These are phyloP conservation scores for Panagrolaimus sp. DNA, from an alignment of 1,140 invertebrate species.

Conservation along the genomic window DNA sequence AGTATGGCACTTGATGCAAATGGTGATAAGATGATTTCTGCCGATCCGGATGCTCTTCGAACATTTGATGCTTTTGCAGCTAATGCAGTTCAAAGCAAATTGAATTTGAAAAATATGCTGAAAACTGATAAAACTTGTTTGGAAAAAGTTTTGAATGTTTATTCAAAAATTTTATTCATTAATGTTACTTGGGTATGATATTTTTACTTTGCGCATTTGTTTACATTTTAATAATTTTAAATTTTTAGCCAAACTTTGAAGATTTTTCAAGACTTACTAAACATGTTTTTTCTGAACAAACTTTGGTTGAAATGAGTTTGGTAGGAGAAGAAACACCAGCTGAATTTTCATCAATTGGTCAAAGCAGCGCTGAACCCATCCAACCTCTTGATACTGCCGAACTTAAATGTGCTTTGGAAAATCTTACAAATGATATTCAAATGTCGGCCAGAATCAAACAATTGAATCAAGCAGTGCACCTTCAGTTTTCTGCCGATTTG, in stretches of 20 bases:
- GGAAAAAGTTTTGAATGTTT: constrained; percentile 5
- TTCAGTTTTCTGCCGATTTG: background rate
- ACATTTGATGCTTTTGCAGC: too few species aligned
- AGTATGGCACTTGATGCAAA: background rate
- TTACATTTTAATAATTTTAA: background rate
- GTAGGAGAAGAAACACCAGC: background rate
- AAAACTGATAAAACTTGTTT: background rate
- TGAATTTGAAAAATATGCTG: background rate
- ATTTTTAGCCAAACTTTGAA: background rate
- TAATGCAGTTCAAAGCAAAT: background rate
- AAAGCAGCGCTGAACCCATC: background rate
- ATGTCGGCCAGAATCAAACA: background rate
- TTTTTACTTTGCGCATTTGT: background rate
- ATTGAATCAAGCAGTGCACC: background rate
- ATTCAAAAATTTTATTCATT: constrained; percentile 3
- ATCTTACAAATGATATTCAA: background rate
- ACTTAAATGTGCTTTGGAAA: constrained; percentile 3
- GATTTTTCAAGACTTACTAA: background rate
- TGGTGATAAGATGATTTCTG: background rate
- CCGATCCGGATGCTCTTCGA: background rate
- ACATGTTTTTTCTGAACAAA: background rate
- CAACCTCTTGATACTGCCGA: constrained; percentile 10
- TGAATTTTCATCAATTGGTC: background rate
- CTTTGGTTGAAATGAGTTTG: background rate
- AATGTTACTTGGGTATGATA: background rate